Evolutionary conservation across 2,797 vertebrate genomes (phyloP).

Genomic region (Neosalanx taihuensis): DNA sequence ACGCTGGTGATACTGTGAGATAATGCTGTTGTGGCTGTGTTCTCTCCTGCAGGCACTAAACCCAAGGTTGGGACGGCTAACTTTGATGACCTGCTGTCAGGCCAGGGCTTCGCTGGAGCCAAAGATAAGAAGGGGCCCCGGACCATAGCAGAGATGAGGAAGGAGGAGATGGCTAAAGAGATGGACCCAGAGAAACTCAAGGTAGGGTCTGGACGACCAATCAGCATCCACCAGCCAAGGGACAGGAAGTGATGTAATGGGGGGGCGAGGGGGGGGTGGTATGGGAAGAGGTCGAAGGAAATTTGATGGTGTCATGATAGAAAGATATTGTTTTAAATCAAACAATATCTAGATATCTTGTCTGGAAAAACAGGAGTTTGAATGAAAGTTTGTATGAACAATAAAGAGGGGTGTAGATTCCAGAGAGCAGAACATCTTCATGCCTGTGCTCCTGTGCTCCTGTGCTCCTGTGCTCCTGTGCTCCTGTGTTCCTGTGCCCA

Average conservation of each 20-base stretch:
- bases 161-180: slow-evolving; percentile 98
- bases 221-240: neutral
- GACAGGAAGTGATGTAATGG: neutral
- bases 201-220: slow-evolving; percentile 57
- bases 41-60: slow-evolving; percentile 76
- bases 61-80: slow-evolving; percentile 81
- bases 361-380: too few relatives aligned
- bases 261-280: too few relatives aligned
- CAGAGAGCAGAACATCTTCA: neutral
- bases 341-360: too few relatives aligned
- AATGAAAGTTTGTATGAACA: too few relatives aligned
- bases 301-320: neutral
- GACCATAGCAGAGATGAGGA: slow-evolving; percentile 99
- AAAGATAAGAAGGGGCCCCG: slow-evolving; percentile 93
- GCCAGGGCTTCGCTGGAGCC: slow-evolving; percentile 91
- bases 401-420: too few relatives aligned
- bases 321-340: neutral
- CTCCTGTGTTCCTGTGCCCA: slow-evolving; percentile 53
- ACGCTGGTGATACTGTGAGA: neutral
- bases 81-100: slow-evolving; percentile 93
- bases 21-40: neutral
- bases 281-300: too few relatives aligned
- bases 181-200: slow-evolving; percentile 98
- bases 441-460: neutral
- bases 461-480: too few relatives aligned